Base-by-base conservation (phyloP, 1,140 invertebrate species). In the Temnothorax nylanderi region DNA sequence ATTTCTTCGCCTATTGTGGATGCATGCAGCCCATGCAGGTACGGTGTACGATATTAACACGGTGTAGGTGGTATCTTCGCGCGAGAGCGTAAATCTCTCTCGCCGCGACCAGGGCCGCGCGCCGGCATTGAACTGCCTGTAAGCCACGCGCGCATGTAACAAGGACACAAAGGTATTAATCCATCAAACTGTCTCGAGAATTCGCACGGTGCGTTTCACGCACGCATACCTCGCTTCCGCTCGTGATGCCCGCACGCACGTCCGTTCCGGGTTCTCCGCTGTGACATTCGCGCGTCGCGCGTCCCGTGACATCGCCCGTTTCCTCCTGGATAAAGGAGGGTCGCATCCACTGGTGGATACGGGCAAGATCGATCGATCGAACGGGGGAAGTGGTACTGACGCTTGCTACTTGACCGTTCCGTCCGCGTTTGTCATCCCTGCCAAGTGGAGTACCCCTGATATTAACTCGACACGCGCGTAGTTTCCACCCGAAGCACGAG, bases 111-210 rank as follows among this genome's bases (percentile, higher is more conserved):
- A n/a, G 26, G 47, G 10, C 13, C 72, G 72, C 75, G 32, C 0
- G 26, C 26, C 1, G 26, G 37, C 56, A 62, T 49, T 56, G 58
- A 60, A 49, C 75, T 78, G 26, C 1, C 26, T 26, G 26, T 26
- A 26, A 26, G 58, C 7, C 5, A 58, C 78, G 51, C 47, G 54
- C 69, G 32, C 69, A 82, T 54, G 80, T 47, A 81, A 84, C 80
- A 49, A 60, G 41, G 69, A 84, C 51, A 75, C 80, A 84, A 75
- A 84, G 80, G 69, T 54, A 71, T 78, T 86, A 69, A 91, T 92
- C 88, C 80, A 91, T 92, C 92, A 92, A 89, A 56, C 88, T 91
- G 88, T 90, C 91, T 74, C 60, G 56, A 62, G 87, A 86, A 88
- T 88, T 87, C 71, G 85, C 86, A 69, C 72, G 60, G 62, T 85